Base-by-base conservation (phyloP, 2,113 vertebrate species). In the Chauna torquata region DNA sequence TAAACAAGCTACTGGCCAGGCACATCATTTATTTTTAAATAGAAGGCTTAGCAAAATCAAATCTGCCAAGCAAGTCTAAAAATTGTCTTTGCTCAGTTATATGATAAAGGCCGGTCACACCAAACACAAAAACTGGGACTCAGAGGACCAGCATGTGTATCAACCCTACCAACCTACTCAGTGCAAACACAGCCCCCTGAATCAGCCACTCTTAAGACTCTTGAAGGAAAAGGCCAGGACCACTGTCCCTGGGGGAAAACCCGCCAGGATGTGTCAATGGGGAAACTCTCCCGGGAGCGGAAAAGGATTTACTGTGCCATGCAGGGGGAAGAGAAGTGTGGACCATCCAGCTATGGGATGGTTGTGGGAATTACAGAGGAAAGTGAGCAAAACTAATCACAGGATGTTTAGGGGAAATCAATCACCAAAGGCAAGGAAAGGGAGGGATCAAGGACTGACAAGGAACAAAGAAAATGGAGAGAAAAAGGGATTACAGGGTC, bases 181-280 rank as follows among this genome's bases (percentile, higher is more conserved):
- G 16, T 23, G 32, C 14, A 68, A 50, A 68, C 1, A 3, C 18
- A 91, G 64, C 17, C 5, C 24, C 25, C 4, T 44, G 18, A 58
- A 86, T 0, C 2, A 1, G 34, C 30, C 69, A 30, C 30, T 71
- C 69, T 42, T 12, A 49, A 71, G 59, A 25, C 0, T 1, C 6
- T 68, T 25, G 34, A 65, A 75, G 28, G 23, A 76, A 90, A 83
- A 74, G 16, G 27, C 58, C 24, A 66, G 19, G 28, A 72, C 10
- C 18, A 1, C 22, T 85, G 44, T 1, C 88, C 52, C 32, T 82
- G 47, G 4, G 79, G 14, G 10, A 82, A 79, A 68, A 16, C 3
- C 32, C 57, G 49, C 30, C 72, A 62, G 61, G 59, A 45, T 12
- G 20, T 2, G 5, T 44, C 10, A 68, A 16, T 4, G 74, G 38